phyloP scores from a whole-genome alignment of 2,113 vertebrate species.

The Gavialis gangeticus region DNA sequence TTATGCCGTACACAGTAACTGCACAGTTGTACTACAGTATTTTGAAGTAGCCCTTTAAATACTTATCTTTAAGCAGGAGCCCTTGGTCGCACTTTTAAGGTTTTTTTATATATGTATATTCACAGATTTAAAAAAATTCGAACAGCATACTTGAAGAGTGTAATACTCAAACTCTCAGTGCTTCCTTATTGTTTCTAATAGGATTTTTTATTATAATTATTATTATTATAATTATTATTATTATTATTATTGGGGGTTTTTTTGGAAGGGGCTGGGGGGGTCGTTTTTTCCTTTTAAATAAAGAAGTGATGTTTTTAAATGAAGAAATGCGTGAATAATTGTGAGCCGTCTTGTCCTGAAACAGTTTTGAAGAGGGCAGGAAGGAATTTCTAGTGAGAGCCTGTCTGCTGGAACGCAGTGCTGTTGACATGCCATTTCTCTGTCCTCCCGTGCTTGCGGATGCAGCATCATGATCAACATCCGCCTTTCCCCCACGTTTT shows the following conservation, averaged over 20 bases:
- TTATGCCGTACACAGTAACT: conserved; percentile 66
- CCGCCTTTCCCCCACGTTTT: background rate
- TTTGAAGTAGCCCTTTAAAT: conserved; percentile 77
- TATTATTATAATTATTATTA: conserved; percentile 56
- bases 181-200: conserved; percentile 95
- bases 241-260: conserved; percentile 77
- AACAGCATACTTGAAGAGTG: conserved; percentile 98
- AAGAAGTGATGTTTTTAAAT: conserved; percentile 85
- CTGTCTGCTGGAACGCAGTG: background rate
- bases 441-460: conserved; percentile 53
- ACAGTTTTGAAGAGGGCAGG: conserved; percentile 70
- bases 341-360: conserved; percentile 75
- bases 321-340: conserved; percentile 82
- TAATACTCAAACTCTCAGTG: conserved; percentile 96
- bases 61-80: conserved; percentile 77
- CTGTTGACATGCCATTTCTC: conserved; percentile 26
- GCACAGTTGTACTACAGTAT: conserved; percentile 73
- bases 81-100: conserved; percentile 84
- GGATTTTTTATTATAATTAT: conserved; percentile 89
- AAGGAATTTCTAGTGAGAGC: conserved; percentile 52
- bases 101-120: conserved; percentile 81
- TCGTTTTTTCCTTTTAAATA: conserved; percentile 82
- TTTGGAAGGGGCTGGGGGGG: conserved; percentile 78
- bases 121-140: conserved; percentile 79
- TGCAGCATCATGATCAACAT: conserved; percentile 59